Percentiles rank a stretch among this genome's conserved stretches.
These are phyloP conservation scores for Sipha maydis DNA, from an alignment of 2,888 invertebrate species.

Conservation along the genomic window DNA sequence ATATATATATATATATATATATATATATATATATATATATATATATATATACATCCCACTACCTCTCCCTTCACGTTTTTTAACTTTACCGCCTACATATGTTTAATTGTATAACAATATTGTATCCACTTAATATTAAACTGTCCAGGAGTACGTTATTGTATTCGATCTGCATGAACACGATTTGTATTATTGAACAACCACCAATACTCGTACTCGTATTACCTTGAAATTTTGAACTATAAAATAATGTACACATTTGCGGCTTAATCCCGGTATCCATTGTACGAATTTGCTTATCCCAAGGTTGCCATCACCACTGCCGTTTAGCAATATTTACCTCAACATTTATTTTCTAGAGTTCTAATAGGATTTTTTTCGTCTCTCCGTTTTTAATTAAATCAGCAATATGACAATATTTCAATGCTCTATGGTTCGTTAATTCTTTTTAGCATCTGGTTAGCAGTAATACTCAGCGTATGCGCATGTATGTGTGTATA, in stretches of 20 bases:
- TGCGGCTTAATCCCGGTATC: background rate
- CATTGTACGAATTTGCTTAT: constrained; percentile 13
- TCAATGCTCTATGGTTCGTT: constrained; percentile 39
- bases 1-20: background rate
- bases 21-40: constrained; percentile 6
- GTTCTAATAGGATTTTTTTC: constrained; percentile 24
- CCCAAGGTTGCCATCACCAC: background rate
- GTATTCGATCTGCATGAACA: constrained; percentile 17
- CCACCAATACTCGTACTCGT: constrained; percentile 20
- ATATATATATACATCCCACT: background rate
- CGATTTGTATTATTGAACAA: background rate
- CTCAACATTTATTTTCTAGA: constrained; percentile 24
- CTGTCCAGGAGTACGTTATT: background rate
- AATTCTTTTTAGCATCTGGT: constrained; percentile 45
- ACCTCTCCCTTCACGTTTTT: background rate
- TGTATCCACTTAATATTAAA: background rate
- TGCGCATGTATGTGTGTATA: background rate
- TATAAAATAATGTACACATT: background rate
- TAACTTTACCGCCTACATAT: background rate
- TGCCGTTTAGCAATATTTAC: background rate
- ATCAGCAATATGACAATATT: constrained; percentile 24
- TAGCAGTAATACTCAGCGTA: background rate
- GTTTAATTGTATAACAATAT: background rate
- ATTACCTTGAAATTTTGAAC: constrained; percentile 31
- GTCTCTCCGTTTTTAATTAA: constrained; percentile 5